Conservation (phyloP, 2,797 vertebrate genomes). For the Lithobates pipiens region DNA sequence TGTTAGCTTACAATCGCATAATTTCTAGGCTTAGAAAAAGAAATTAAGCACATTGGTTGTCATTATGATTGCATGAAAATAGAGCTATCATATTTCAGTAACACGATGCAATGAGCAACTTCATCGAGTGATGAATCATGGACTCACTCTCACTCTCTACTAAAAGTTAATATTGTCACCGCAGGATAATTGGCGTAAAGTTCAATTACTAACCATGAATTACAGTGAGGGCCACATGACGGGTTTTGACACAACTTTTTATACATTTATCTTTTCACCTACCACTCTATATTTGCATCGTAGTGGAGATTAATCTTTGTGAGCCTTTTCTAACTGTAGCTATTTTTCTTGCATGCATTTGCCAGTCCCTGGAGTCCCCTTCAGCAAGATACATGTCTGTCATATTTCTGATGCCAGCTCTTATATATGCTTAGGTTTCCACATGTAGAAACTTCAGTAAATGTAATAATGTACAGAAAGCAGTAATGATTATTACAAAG, state of each 20-base stretch:
- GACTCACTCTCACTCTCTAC: conserved; percentile 84
- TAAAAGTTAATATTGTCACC: conserved; percentile 99
- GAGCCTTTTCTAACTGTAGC: conserved; percentile 76
- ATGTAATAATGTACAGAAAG: neutral
- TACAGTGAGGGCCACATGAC: conserved; percentile 82
- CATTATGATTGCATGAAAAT: conserved; percentile 99
- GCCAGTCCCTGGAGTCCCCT: conserved; percentile 88
- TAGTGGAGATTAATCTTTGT: conserved; percentile 91
- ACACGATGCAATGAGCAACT: conserved; percentile 89
- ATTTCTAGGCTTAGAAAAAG: conserved; percentile 86
- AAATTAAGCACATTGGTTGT: conserved; percentile 99
- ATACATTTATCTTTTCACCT: conserved; percentile 94
- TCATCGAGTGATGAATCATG: conserved; percentile 92
- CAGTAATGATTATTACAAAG: neutral
- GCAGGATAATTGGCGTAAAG: conserved; percentile 98
- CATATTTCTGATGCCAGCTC: conserved; percentile 86
- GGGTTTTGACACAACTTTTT: conserved; percentile 86
- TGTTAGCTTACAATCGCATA: conserved; percentile 98
- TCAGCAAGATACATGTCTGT: conserved; percentile 86
- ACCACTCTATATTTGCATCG: conserved; percentile 91
- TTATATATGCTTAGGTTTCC: conserved; percentile 75
- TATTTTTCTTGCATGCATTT: conserved; percentile 88
- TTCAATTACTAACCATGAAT: conserved; percentile 97
- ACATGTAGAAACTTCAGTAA: neutral
- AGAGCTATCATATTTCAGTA: conserved; percentile 99